Evolutionary conservation across 2,888 invertebrate genomes (phyloP).

Genomic region (Andrena haemorrhoa): DNA sequence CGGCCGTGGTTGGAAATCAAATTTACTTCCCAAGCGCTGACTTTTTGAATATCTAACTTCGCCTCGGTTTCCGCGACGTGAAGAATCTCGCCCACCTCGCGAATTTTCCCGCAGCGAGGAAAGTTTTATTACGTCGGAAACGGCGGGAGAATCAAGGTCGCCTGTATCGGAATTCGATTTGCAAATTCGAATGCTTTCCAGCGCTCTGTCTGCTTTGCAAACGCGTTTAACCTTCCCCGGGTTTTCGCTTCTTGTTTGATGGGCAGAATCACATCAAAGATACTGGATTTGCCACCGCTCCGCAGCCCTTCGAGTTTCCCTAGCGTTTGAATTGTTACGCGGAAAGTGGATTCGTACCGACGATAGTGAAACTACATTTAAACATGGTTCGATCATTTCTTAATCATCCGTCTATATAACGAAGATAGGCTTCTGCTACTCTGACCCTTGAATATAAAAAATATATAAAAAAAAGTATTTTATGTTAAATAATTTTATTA

Average conservation of each 20-base stretch:
- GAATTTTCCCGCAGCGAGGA: constrained; percentile 12
- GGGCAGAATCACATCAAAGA: not conserved
- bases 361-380: too few relatives aligned
- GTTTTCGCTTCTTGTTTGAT: not conserved
- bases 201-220: not conserved
- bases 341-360: not conserved
- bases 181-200: constrained; percentile 32
- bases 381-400: too few relatives aligned
- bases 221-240: not conserved
- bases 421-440: too few relatives aligned
- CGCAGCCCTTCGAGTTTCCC: not conserved
- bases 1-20: constrained; percentile 56
- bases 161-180: constrained; percentile 23
- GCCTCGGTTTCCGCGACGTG: constrained; percentile 35
- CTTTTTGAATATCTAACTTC: constrained; percentile 63
- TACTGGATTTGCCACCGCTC: not conserved
- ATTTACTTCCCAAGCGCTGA: constrained; percentile 58
- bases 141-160: constrained; percentile 43
- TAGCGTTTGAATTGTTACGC: not conserved
- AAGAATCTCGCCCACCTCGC: constrained; percentile 21
- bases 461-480: too few relatives aligned
- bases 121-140: constrained; percentile 47
- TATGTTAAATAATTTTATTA: too few relatives aligned
- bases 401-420: too few relatives aligned
- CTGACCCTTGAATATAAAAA: too few relatives aligned